phyloP scores from a whole-genome alignment of 2,797 vertebrate species.

The Rachycentron canadum region DNA sequence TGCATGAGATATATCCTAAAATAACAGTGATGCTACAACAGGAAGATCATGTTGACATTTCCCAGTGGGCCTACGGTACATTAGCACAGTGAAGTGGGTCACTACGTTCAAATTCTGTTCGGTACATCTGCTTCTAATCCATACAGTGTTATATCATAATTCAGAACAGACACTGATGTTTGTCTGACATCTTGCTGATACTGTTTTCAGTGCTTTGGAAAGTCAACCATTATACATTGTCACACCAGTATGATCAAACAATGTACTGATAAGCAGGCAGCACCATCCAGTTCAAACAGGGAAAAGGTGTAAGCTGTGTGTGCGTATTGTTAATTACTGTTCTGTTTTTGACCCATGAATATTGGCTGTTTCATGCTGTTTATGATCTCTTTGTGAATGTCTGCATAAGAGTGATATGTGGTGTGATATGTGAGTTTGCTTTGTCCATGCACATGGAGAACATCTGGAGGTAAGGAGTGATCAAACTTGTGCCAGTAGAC shows the following conservation, averaged over 20 bases:
- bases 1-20: constrained; percentile 63
- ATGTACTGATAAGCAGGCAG: constrained; percentile 57
- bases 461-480: constrained; percentile 60
- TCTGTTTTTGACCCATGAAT: constrained; percentile 48
- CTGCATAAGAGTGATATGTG: constrained; percentile 31
- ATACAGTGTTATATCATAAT: constrained; percentile 51
- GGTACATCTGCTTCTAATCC: constrained; percentile 44
- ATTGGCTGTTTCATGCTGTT: constrained; percentile 49
- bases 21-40: constrained; percentile 71
- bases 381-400: constrained; percentile 33
- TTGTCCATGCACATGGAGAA: constrained; percentile 57
- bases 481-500: constrained; percentile 52
- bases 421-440: constrained; percentile 9
- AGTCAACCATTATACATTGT: constrained; percentile 53
- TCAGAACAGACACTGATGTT: constrained; percentile 34
- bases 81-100: constrained; percentile 68
- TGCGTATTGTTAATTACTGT: constrained; percentile 59
- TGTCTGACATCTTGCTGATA: constrained; percentile 45
- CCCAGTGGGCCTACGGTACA: constrained; percentile 62
- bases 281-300: constrained; percentile 27
- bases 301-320: constrained; percentile 7
- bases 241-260: constrained; percentile 66
- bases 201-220: constrained; percentile 45
- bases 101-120: constrained; percentile 54
- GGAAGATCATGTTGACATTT: constrained; percentile 77